Conservation (phyloP, 1,140 invertebrate genomes). For the Apis cerana region DNA sequence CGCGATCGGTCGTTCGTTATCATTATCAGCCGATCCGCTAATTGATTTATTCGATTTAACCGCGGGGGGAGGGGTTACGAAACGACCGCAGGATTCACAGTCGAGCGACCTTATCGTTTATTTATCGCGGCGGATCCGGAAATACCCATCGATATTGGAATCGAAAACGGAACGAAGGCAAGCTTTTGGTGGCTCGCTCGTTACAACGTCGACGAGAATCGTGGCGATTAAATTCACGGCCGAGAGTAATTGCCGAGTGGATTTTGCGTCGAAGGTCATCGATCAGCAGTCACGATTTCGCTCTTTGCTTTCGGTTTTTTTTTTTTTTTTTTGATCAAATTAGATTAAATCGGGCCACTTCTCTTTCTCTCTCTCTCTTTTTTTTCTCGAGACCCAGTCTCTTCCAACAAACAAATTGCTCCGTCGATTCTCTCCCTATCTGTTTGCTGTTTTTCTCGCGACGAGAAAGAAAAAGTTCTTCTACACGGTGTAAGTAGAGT, state of each 20-base stretch:
- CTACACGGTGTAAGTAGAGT: no score
- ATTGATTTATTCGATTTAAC: conserved; percentile 76
- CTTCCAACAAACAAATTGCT: no score
- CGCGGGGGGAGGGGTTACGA: conserved; percentile 55
- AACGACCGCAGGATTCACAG: conserved; percentile 60
- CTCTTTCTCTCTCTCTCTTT: no score
- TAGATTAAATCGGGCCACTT: no score
- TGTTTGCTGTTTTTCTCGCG: no score
- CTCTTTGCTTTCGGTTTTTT: not conserved
- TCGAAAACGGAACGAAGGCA: conserved; percentile 31
- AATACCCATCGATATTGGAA: conserved; percentile 33
- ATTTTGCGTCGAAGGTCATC: conserved; percentile 5
- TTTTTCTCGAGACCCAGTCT: no score
- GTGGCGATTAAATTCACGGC: conserved; percentile 30
- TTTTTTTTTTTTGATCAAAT: no score
- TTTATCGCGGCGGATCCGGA: conserved; percentile 63
- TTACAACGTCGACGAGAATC: not conserved
- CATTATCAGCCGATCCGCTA: conserved; percentile 71
- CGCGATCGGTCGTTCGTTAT: conserved; percentile 67
- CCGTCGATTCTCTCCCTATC: no score
- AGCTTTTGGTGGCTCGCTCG: conserved; percentile 30
- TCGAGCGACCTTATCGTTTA: conserved; percentile 66
- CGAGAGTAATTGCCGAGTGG: conserved; percentile 36
- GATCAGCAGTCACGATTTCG: not conserved
- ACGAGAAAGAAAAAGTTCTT: no score